Conservation (phyloP, 1,140 invertebrate genomes). For the Platyura marginata region DNA sequence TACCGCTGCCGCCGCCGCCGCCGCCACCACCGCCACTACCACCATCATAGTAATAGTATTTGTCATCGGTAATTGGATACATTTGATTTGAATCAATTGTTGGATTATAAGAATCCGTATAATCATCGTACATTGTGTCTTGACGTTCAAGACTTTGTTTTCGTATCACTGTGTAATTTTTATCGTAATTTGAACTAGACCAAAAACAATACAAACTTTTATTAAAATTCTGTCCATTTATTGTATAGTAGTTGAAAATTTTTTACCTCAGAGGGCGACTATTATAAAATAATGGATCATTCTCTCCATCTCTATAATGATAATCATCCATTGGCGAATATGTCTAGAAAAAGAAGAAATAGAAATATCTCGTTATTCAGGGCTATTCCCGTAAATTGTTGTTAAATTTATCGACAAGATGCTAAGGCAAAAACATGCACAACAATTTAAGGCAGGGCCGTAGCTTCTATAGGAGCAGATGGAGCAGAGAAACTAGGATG, state of each 20-base stretch:
- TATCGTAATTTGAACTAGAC: neutral
- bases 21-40: too few species aligned
- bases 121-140: neutral
- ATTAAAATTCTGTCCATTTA: constrained; percentile 34
- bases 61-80: neutral
- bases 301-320: constrained; percentile 28
- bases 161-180: neutral
- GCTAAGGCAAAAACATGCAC: too few species aligned
- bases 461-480: too few species aligned
- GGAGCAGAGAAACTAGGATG: too few species aligned
- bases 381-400: too few species aligned
- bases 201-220: constrained; percentile 18
- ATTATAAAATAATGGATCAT: constrained; percentile 79
- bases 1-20: too few species aligned
- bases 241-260: too few species aligned
- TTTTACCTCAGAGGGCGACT: constrained; percentile 56
- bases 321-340: constrained; percentile 24
- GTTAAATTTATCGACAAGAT: too few species aligned
- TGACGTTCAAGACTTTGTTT: constrained; percentile 1
- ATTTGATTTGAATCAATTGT: neutral
- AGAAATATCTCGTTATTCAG: constrained; percentile 1
- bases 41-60: neutral
- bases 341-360: constrained; percentile 14
- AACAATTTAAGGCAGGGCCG: too few species aligned
- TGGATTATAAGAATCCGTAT: neutral